phyloP scores from a whole-genome alignment of 2,888 invertebrate genomes.

The Chromoteleia sp. region DNA sequence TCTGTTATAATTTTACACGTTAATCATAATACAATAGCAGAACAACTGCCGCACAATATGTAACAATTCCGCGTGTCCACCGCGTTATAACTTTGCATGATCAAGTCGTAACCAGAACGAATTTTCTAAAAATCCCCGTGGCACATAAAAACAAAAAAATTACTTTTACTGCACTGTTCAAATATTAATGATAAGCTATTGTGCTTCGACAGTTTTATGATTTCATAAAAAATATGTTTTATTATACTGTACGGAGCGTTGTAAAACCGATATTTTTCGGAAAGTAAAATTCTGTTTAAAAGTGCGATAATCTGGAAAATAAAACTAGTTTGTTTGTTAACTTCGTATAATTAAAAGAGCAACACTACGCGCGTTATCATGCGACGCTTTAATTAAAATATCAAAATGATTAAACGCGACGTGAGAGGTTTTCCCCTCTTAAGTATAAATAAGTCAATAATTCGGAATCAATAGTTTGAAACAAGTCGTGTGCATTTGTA shows the following conservation, averaged over 20 bases:
- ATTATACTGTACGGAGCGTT: not conserved
- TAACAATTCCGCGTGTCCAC: slow-evolving; percentile 15
- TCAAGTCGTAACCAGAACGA: slow-evolving; percentile 20
- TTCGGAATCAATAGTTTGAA: slow-evolving; percentile 21
- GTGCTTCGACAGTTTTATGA: slow-evolving; percentile 5
- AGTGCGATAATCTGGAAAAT: too few relatives aligned
- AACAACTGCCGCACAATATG: slow-evolving; percentile 8
- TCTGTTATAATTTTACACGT: slow-evolving; percentile 31
- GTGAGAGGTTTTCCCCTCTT: not conserved
- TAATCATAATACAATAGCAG: slow-evolving; percentile 20
- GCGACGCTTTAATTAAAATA: too few relatives aligned
- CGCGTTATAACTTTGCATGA: slow-evolving; percentile 29
- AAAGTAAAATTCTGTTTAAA: not conserved
- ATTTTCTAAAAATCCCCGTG: slow-evolving; percentile 5
- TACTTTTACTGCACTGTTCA: slow-evolving; percentile 12
- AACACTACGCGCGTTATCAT: too few relatives aligned
- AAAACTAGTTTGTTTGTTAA: too few relatives aligned
- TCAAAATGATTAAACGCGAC: too few relatives aligned
- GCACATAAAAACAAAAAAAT: not conserved
- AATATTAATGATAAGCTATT: slow-evolving; percentile 32
- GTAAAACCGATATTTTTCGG: too few relatives aligned
- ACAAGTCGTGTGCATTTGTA: slow-evolving; percentile 10
- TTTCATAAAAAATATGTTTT: not conserved
- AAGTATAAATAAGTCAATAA: slow-evolving; percentile 25
- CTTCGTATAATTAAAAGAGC: too few relatives aligned